Evolutionary conservation across 2,888 invertebrate genomes (phyloP).

Genomic region (Dryobota labecula): DNA sequence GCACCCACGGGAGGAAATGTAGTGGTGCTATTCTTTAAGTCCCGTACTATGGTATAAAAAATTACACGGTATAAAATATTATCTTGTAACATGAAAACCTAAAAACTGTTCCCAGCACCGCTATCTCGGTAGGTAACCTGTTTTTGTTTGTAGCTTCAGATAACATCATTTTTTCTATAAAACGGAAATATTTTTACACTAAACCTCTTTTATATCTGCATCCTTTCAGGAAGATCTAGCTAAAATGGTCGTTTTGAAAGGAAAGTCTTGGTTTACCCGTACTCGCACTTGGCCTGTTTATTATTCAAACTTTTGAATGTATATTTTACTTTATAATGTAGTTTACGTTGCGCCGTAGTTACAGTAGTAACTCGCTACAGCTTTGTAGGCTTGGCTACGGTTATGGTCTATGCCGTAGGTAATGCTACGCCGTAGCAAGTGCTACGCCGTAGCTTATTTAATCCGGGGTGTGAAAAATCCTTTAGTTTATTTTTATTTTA

Average conservation of each 20-base stretch:
- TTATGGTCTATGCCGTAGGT: conserved; percentile 48
- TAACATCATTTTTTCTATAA: conserved; percentile 2
- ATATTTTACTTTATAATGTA: conserved; percentile 60
- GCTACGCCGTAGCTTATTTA: conserved; percentile 10
- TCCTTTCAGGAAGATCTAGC: conserved; percentile 49
- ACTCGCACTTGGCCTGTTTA: conserved; percentile 55
- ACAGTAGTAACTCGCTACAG: conserved; percentile 41
- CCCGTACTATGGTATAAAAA: too few relatives aligned
- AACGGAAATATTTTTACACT: conserved; percentile 13
- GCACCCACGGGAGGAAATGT: too few relatives aligned
- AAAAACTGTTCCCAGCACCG: not conserved
- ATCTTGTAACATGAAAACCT: too few relatives aligned
- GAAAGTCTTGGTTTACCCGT: conserved; percentile 51
- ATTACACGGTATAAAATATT: too few relatives aligned
- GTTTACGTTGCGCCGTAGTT: conserved; percentile 41
- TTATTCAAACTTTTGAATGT: conserved; percentile 62
- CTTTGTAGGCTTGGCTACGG: conserved; percentile 48
- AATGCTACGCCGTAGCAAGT: conserved; percentile 31
- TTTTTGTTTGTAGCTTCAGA: not conserved
- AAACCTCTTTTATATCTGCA: conserved; percentile 50
- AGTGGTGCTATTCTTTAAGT: too few relatives aligned
- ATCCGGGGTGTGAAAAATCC: not conserved
- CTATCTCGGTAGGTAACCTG: not conserved
- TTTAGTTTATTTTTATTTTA: too few relatives aligned
- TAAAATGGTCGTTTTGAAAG: conserved; percentile 35